A percentile compares a stretch with the other conserved stretches of the same genome.
phyloP scores from a whole-genome alignment of 2,888 invertebrate species.

The Macrosiphum euphorbiae region DNA sequence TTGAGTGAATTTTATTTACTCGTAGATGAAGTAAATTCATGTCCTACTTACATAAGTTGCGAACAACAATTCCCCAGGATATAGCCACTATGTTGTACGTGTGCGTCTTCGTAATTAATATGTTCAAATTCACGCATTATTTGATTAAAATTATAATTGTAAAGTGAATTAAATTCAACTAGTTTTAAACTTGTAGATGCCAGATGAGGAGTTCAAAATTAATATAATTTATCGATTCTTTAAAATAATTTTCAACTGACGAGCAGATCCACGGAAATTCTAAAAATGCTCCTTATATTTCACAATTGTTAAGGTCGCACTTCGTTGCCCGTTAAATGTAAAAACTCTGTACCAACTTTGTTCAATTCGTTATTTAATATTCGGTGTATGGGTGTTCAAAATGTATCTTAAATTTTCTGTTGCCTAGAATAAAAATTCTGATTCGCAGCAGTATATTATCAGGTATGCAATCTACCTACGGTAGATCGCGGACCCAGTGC shows the following conservation, averaged over 20 bases:
- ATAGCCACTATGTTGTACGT: neutral
- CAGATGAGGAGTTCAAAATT: neutral
- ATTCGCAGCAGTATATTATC: too few relatives aligned
- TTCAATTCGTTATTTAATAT: too few relatives aligned
- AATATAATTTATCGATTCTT: neutral
- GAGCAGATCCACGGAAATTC: neutral
- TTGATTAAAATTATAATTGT: neutral
- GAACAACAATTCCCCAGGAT: neutral
- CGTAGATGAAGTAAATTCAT: neutral
- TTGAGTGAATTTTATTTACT: neutral
- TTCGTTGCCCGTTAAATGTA: too few relatives aligned
- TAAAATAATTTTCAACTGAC: neutral
- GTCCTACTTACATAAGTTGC: neutral
- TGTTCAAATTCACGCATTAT: neutral
- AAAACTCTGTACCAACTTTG: too few relatives aligned
- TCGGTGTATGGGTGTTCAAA: too few relatives aligned
- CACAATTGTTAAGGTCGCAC: neutral
- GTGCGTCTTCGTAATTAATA: neutral
- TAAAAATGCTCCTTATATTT: neutral
- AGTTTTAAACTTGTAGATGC: neutral
- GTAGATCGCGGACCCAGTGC: too few relatives aligned
- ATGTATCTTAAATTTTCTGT: too few relatives aligned
- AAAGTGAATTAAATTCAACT: neutral
- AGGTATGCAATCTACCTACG: too few relatives aligned
- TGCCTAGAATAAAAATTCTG: too few relatives aligned